Percentiles rank a stretch among this genome's conserved stretches.
Conservation (phyloP, 1,140 invertebrate species). For the Propsilocerus akamusi region DNA sequence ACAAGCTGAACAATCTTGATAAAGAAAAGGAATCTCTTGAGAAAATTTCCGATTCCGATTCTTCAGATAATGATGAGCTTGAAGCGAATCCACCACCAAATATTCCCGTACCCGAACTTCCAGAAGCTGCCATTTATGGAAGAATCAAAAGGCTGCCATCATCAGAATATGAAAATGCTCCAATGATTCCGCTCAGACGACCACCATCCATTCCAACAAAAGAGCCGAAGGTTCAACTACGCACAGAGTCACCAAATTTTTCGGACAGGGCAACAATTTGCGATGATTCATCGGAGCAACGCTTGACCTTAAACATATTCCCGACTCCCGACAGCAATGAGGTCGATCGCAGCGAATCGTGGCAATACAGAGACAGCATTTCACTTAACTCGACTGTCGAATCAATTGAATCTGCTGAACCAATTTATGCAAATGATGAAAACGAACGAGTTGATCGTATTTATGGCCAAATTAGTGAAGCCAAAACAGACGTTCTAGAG, state of each 20-base stretch:
- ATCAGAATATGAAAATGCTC: background rate
- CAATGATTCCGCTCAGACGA: background rate
- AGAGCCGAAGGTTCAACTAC: constrained; percentile 11
- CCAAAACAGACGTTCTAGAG: background rate
- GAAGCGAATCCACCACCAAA: background rate
- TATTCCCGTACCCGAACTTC: background rate
- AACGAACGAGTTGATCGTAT: background rate
- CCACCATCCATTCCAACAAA: constrained; percentile 15
- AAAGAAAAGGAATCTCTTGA: too few relatives aligned
- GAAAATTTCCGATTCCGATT: too few relatives aligned
- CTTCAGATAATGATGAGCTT: background rate
- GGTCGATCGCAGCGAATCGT: constrained; percentile 2
- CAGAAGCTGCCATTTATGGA: background rate
- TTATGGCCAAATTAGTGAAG: background rate
- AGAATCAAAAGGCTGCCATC: background rate
- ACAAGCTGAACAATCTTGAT: constrained; percentile 1
- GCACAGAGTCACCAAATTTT: constrained; percentile 11
- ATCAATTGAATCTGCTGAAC: constrained; percentile 13
- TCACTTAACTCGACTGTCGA: background rate
- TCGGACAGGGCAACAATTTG: constrained; percentile 14
- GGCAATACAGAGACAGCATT: constrained; percentile 2
- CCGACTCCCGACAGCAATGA: constrained; percentile 2
- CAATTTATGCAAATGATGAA: constrained; percentile 21
- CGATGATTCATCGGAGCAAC: constrained; percentile 21
- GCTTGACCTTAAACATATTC: constrained; percentile 13